A percentile compares a stretch with the other conserved stretches of the same genome.
Evolutionary conservation across 2,888 invertebrate genomes (phyloP).

Genomic region (Aproaerema taeniolella): DNA sequence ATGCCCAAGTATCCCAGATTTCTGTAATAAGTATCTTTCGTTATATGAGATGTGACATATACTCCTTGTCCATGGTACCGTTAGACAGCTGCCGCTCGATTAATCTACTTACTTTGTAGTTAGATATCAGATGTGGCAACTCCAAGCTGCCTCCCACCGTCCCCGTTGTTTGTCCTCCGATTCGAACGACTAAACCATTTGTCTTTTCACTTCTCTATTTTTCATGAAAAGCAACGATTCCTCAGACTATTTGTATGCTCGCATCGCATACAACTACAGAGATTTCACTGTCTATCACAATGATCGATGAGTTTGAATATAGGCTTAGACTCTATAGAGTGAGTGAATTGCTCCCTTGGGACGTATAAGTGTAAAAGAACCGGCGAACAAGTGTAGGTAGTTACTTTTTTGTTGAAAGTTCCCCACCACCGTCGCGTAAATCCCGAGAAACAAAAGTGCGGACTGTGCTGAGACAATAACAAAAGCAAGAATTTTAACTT

Average conservation of each 20-base stretch:
- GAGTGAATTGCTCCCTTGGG: not conserved
- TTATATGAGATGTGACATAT: too few relatives aligned
- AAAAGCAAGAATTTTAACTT: slow-evolving; percentile 1
- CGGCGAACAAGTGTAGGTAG: not conserved
- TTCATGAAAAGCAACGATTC: slow-evolving; percentile 25
- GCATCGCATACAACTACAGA: not conserved
- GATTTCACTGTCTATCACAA: slow-evolving; percentile 3
- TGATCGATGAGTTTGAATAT: slow-evolving; percentile 1
- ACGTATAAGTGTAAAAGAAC: not conserved
- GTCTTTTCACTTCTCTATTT: slow-evolving; percentile 29
- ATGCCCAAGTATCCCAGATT: too few relatives aligned
- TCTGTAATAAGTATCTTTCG: too few relatives aligned
- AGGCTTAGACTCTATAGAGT: not conserved
- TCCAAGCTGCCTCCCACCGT: too few relatives aligned
- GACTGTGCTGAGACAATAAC: slow-evolving; percentile 7
- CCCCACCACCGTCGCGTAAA: not conserved
- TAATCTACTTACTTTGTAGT: too few relatives aligned
- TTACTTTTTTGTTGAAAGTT: not conserved
- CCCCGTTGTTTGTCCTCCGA: slow-evolving; percentile 1
- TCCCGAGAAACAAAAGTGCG: slow-evolving; percentile 4
- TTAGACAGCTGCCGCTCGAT: too few relatives aligned
- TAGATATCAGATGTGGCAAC: too few relatives aligned
- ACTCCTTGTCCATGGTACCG: too few relatives aligned
- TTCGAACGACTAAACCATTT: slow-evolving; percentile 22
- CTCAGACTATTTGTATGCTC: slow-evolving; percentile 9